phyloP scores from a whole-genome alignment of 2,888 invertebrate species.

The Drosophila prostipennis region DNA sequence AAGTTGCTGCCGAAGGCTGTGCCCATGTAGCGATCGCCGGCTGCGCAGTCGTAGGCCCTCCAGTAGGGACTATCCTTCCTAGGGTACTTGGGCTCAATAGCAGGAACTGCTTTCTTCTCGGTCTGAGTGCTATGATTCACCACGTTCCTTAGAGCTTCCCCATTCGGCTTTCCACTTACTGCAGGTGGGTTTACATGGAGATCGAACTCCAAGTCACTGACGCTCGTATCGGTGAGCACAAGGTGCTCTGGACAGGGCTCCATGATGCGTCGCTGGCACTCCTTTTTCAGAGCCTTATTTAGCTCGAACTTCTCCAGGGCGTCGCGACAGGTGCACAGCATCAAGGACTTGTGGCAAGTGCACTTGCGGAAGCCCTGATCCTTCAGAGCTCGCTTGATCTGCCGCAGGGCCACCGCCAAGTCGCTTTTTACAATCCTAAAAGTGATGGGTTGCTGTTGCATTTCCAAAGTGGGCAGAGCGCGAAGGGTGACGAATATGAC shows the following conservation, averaged over 20 bases:
- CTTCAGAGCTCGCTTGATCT: conserved; percentile 85
- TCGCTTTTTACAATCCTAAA: conserved; percentile 88
- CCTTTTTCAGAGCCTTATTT: conserved; percentile 85
- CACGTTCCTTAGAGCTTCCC: conserved; percentile 72
- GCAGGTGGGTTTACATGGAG: conserved; percentile 89
- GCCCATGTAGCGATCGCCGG: conserved; percentile 61
- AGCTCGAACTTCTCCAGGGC: conserved; percentile 83
- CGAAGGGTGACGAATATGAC: conserved; percentile 86
- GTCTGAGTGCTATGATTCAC: conserved; percentile 87
- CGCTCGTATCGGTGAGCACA: conserved; percentile 81
- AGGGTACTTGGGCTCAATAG: conserved; percentile 53
- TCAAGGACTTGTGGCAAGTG: conserved; percentile 85
- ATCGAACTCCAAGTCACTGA: conserved; percentile 87
- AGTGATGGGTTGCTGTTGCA: conserved; percentile 86
- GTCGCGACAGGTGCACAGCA: conserved; percentile 77
- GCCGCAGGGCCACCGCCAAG: conserved; percentile 84
- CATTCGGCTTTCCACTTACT: conserved; percentile 85
- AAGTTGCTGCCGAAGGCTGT: conserved; percentile 51
- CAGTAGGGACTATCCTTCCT: conserved; percentile 57
- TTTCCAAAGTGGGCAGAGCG: conserved; percentile 1
- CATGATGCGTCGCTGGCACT: conserved; percentile 73
- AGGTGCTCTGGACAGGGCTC: conserved; percentile 68
- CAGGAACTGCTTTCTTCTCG: conserved; percentile 83
- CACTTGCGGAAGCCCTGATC: conserved; percentile 86
- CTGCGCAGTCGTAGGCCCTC: conserved; percentile 73